Base-by-base conservation (phyloP, 1,140 invertebrate genomes). In the Meloidogyne chitwoodi region DNA sequence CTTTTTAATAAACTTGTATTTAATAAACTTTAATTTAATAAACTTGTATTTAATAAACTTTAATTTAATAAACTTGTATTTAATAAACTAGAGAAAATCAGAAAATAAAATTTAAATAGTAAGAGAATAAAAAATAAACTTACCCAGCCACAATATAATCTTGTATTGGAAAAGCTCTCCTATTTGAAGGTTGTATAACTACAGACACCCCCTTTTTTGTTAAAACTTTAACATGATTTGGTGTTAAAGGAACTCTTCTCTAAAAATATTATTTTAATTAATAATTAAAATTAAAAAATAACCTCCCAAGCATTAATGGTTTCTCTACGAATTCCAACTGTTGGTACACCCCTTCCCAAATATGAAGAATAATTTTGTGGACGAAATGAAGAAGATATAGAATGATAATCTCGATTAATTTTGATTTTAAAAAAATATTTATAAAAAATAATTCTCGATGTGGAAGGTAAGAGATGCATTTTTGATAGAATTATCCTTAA, bases 131-230 rank as follows among this genome's bases (percentile, higher is more conserved):
- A 34, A 34, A 8, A 11, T 41, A 8, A 8, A 41, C 44, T 22
- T 56, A 73, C 71, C 71, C 71, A 19, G 64, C 44, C 26, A 29
- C 67, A 27, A 78, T 44, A 61, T 63, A 78, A 83, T 81, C 93
- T 90, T 95, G 93, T 90, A 96, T 95, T 4, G 95, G 95, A 89
- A 98, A 99, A 1, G 96, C 95, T 65, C 97, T 89, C 81, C 96
- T 89, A 88, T 99, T 99, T 38, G 94, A 97, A 0, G 97, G 96
- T 86, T 99, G 97, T 0, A 99, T 94, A 16, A 99, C 92, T 26
- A 99, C 87, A 82, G 34, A n/a, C 19, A 75, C 29, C 1, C 77
- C 92, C 90, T 80, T 92, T 11, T 64, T 61, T 29, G 93, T 92
- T 67, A 99, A 88, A 81, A 92, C 92, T 74, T 92, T 91, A 0